Evolutionary conservation across 2,113 vertebrate species (phyloP).

Genomic region (Gambusia holbrooki): DNA sequence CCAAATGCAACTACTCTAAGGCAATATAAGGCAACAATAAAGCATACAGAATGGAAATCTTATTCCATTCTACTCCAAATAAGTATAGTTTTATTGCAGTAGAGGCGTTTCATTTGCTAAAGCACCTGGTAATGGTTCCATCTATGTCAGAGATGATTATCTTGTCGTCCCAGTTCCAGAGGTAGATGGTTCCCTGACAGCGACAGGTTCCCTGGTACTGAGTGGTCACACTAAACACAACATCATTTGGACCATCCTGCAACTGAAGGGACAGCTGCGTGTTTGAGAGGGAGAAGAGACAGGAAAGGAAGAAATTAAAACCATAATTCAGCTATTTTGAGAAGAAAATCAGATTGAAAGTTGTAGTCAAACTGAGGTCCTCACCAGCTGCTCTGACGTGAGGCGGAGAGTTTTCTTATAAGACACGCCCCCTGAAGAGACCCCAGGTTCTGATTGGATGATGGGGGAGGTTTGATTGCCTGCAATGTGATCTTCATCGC

Average conservation of each 20-base stretch:
- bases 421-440: conserved; percentile 79
- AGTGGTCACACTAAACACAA: conserved; percentile 95
- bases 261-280: conserved; percentile 89
- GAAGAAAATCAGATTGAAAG: neutral
- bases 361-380: conserved; percentile 31
- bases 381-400: conserved; percentile 94
- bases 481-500: conserved; percentile 87
- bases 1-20: no score
- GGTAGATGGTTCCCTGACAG: conserved; percentile 96
- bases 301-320: neutral
- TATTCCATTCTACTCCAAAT: neutral
- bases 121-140: conserved; percentile 94
- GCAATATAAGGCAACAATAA: neutral
- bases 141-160: conserved; percentile 98
- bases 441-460: conserved; percentile 68
- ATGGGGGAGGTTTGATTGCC: conserved; percentile 72
- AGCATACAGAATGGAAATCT: neutral
- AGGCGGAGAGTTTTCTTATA: conserved; percentile 96
- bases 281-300: neutral
- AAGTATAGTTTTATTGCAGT: accelerated
- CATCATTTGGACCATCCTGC: conserved; percentile 92
- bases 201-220: conserved; percentile 98
- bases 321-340: neutral
- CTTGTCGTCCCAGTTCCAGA: conserved; percentile 98
- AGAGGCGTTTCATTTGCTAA: no score